Base-by-base conservation (phyloP, 2,797 vertebrate genomes). In the Cyprinella venusta region DNA sequence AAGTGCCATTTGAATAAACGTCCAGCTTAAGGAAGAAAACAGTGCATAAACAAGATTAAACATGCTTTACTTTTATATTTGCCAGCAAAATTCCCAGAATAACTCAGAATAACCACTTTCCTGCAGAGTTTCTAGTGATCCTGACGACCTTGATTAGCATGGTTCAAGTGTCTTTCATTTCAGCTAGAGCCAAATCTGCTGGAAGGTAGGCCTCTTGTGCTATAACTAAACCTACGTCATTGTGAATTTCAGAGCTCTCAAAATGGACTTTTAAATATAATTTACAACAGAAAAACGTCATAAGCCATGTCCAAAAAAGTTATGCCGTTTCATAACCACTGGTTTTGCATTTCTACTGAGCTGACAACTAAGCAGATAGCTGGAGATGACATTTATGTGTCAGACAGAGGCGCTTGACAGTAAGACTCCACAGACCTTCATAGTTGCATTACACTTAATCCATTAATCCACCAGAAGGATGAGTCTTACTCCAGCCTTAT, bases 361-460 rank as follows among this genome's bases (percentile, higher is more conserved):
- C 12, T 52, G 26, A 21, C 21, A n/a, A 36, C n/a, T 59, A 21
- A 52, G 26, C 24, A 61, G 12, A 75, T n/a, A 42, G 18, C 6
- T 76, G 50, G 8, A 30, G 38, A 50, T 48, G 45, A 45, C 76
- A 67, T 67, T 30, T 59, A 84, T 52, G 67, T 82, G 70, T 75
- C 80, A 72, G 79, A 45, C 76, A 80, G 82, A 77, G 71, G 80
- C 80, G 70, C 71, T 85, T 67, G 18, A 84, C 72, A 77, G 18
- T 33, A 54, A 50, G 74, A 92, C 85, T 93, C 93, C 91, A 88
- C 80, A 26, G 76, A 21, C 42, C 70, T 84, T 84, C 71, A 33
- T 69, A 50, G 63, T 86, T 88, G 79, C 54, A 42, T 84, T 84
- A 87, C 48, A 48, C 42, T 84, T 71, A 18, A 80, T 76, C 40